A percentile compares a stretch with the other conserved stretches of the same genome.
These are phyloP conservation scores for Alviniconcha marisindica DNA, from an alignment of 1,140 invertebrate species.

Conservation along the genomic window DNA sequence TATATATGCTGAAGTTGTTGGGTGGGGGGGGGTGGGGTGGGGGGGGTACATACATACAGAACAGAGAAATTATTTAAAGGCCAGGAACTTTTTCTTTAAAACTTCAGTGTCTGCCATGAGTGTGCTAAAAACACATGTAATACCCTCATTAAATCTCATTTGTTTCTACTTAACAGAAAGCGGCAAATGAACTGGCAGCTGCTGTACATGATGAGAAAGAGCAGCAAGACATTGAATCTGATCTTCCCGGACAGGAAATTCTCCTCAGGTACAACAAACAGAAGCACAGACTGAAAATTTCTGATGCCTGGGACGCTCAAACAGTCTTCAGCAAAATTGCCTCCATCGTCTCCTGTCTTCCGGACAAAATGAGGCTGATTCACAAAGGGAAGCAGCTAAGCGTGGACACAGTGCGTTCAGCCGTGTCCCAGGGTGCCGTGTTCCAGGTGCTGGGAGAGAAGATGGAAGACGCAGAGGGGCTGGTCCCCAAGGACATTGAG, in stretches of 20 bases:
- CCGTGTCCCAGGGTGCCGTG: constrained; percentile 47
- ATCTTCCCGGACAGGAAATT: constrained; percentile 5
- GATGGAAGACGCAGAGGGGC: constrained; percentile 56
- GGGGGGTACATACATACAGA: too few species aligned
- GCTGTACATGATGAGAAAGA: neutral
- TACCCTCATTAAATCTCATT: too few species aligned
- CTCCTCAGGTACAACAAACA: constrained; percentile 25
- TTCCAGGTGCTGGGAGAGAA: constrained; percentile 67
- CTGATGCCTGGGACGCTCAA: neutral
- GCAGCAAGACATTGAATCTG: neutral
- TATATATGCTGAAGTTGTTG: too few species aligned
- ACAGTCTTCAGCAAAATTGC: constrained; percentile 12
- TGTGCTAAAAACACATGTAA: too few species aligned
- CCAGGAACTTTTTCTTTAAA: too few species aligned
- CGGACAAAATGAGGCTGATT: constrained; percentile 64
- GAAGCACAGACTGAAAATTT: constrained; percentile 23
- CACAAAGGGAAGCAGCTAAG: constrained; percentile 64
- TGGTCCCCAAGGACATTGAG: constrained; percentile 62
- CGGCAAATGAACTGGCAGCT: neutral
- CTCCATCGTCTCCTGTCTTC: constrained; percentile 27
- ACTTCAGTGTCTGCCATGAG: too few species aligned
- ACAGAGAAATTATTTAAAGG: too few species aligned
- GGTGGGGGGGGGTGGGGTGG: too few species aligned
- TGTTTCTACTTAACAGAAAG: neutral
- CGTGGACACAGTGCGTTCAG: constrained; percentile 48